phyloP scores from a whole-genome alignment of 2,113 vertebrate genomes.

The Echinops telfairi region DNA sequence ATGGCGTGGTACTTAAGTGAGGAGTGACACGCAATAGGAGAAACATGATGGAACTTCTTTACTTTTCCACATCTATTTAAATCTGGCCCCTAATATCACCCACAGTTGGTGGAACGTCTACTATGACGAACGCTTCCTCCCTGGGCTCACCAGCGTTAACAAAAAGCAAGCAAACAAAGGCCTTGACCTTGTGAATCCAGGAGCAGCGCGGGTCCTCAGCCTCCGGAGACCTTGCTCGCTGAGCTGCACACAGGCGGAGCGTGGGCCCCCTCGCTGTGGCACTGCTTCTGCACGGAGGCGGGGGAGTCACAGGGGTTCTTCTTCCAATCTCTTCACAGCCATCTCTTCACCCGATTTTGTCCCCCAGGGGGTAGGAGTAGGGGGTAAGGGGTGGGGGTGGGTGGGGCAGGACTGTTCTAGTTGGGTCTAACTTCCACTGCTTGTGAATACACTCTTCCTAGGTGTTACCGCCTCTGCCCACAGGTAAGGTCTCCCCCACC shows the following conservation, averaged over 20 bases:
- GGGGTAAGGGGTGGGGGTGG: too few relatives aligned
- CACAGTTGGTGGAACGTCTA: background rate
- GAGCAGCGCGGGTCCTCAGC: background rate
- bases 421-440: background rate
- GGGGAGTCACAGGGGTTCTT: background rate
- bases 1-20: background rate
- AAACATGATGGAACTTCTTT: background rate
- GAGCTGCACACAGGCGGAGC: background rate
- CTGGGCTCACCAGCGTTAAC: constrained; percentile 2
- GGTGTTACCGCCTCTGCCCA: background rate
- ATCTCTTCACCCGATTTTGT: background rate
- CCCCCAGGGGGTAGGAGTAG: too few relatives aligned
- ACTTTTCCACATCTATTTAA: constrained; percentile 45
- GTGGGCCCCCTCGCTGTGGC: background rate
- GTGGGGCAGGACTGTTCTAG: background rate
- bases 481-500: constrained; percentile 12
- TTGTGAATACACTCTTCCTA: background rate
- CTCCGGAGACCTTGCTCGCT: background rate
- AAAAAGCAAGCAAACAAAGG: background rate
- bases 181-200: background rate
- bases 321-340: background rate
- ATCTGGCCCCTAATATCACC: background rate
- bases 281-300: background rate
- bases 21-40: background rate
- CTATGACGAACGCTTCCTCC: background rate